A percentile compares a stretch with the other conserved stretches of the same genome.
Conservation (phyloP, 2,113 vertebrate genomes). For the Eleginops maclovinus region DNA sequence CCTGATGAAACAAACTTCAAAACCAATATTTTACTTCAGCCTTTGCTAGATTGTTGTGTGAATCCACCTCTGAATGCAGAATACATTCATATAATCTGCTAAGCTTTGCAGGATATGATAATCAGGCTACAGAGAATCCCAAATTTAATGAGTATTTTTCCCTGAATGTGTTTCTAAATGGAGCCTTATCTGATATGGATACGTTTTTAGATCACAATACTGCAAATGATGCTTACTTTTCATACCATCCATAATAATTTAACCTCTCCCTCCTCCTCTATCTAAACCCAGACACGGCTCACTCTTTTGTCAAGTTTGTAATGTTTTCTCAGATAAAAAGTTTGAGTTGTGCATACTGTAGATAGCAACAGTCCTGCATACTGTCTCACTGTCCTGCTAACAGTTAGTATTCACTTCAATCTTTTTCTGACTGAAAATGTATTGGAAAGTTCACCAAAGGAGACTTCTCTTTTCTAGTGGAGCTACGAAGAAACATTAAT, state of each 20-base stretch:
- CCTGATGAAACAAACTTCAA: neutral
- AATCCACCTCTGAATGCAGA: conserved; percentile 23
- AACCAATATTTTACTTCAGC: neutral
- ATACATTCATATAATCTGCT: conserved; percentile 30
- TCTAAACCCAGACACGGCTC: neutral
- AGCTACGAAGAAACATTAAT: conserved; percentile 9
- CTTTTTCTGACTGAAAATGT: conserved; percentile 37
- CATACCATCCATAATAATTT: conserved; percentile 13
- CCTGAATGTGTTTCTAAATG: conserved; percentile 23
- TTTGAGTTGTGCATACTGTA: neutral
- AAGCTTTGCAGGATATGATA: conserved; percentile 28
- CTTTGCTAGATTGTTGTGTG: neutral
- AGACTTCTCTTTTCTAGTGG: conserved; percentile 2
- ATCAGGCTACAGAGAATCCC: conserved; percentile 24
- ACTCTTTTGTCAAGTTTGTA: too few relatives aligned
- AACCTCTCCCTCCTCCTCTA: neutral
- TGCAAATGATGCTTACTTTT: conserved; percentile 11
- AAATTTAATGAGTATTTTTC: conserved; percentile 34
- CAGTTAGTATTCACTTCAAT: neutral
- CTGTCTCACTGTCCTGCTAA: conserved; percentile 20
- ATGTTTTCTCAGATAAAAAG: conserved; percentile 3
- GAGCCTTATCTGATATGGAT: conserved; percentile 45
- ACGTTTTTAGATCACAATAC: conserved; percentile 32
- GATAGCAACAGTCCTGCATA: conserved; percentile 20
- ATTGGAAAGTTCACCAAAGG: conserved; percentile 28